Conservation (phyloP, 1,140 invertebrate species). For the Ceratina calcarata region DNA sequence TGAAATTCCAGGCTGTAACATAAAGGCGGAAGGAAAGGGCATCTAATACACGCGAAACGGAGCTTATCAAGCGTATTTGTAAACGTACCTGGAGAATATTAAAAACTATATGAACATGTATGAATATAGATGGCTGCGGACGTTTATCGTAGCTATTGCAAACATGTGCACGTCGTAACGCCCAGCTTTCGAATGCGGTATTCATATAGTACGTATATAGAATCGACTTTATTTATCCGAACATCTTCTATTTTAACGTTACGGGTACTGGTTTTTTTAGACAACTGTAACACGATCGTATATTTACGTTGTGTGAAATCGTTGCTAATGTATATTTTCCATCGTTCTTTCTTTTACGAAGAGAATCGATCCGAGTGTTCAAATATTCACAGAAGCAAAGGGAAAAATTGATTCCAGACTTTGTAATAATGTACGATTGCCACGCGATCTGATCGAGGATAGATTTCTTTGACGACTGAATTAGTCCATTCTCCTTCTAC, state of each 20-base stretch:
- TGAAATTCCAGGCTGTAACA: slow-evolving; percentile 6
- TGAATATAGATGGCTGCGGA: neutral
- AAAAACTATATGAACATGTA: neutral
- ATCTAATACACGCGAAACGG: neutral
- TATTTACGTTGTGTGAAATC: neutral
- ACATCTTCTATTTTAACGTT: neutral
- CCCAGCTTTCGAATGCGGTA: neutral
- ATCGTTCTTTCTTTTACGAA: neutral
- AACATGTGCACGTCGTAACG: neutral
- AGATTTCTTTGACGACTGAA: slow-evolving; percentile 3
- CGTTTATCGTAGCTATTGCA: slow-evolving; percentile 5
- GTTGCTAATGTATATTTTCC: neutral
- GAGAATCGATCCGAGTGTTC: neutral
- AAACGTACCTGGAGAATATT: slow-evolving; percentile 10
- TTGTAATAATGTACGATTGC: neutral
- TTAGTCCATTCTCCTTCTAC: neutral
- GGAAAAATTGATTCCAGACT: neutral
- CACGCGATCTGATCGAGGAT: neutral
- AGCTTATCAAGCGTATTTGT: slow-evolving; percentile 17
- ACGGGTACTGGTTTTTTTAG: neutral
- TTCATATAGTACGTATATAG: neutral
- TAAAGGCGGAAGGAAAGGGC: neutral
- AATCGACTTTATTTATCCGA: neutral
- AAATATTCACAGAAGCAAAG: neutral
- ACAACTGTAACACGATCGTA: neutral